Evolutionary conservation across 2,888 invertebrate species (phyloP).

Genomic region (Andrena dorsata): DNA sequence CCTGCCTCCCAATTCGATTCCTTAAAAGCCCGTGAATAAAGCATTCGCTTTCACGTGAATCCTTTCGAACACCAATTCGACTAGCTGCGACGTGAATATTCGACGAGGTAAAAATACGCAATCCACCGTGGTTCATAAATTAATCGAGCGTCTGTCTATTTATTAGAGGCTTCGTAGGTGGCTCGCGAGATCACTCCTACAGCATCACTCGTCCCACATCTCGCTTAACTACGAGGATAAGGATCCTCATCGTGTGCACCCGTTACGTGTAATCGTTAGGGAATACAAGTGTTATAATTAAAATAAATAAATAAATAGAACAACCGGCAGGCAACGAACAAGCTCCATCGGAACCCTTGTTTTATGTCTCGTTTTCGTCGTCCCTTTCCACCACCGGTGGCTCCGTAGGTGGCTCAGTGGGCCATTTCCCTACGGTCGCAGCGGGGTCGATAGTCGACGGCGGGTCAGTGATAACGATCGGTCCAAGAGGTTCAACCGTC

Average conservation of each 20-base stretch:
- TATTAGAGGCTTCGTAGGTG: neutral
- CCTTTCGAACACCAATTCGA: neutral
- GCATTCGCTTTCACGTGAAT: neutral
- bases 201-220: neutral
- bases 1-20: neutral
- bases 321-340: slow-evolving; percentile 42
- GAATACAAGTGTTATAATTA: neutral
- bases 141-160: neutral
- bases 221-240: neutral
- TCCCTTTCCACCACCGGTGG: slow-evolving; percentile 77
- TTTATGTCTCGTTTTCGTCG: slow-evolving; percentile 81
- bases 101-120: no score
- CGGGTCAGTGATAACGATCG: slow-evolving; percentile 80
- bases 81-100: neutral
- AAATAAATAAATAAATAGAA: slow-evolving; percentile 55
- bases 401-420: slow-evolving; percentile 80
- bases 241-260: neutral
- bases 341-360: neutral
- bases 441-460: slow-evolving; percentile 76
- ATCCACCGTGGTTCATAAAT: neutral
- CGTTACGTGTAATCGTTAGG: neutral
- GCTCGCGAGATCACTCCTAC: neutral
- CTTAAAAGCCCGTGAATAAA: neutral
- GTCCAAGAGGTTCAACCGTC: slow-evolving; percentile 78
- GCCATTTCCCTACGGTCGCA: slow-evolving; percentile 83